phyloP scores from a whole-genome alignment of 2,797 vertebrate genomes.

The Decapterus maruadsi region DNA sequence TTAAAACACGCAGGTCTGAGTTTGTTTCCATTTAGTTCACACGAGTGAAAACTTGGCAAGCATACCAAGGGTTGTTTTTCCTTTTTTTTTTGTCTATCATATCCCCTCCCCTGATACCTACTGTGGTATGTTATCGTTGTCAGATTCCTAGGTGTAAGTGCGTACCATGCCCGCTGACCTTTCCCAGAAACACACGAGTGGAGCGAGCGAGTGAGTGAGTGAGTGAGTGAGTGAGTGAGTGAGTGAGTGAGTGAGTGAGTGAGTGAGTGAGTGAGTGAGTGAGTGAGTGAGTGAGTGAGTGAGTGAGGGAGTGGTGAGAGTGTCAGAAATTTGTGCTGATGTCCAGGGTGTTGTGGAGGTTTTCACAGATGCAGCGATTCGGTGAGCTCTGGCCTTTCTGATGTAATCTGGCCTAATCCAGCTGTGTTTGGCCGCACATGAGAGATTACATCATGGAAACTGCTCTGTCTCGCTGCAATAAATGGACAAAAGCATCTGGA shows the following conservation, averaged over 20 bases:
- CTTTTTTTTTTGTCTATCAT: not conserved
- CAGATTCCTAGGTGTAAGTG: conserved; percentile 7
- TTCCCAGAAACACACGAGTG: conserved; percentile 10
- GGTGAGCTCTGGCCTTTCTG: conserved; percentile 44
- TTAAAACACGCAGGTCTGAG: not conserved
- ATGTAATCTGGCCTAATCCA: conserved; percentile 80
- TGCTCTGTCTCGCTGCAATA: conserved; percentile 14
- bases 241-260: not conserved
- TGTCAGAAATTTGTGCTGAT: conserved; percentile 30
- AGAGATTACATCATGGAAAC: conserved; percentile 69
- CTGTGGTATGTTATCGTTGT: conserved; percentile 13
- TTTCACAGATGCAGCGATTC: conserved; percentile 60
- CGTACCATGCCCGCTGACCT: not conserved
- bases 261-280: conserved; percentile 7
- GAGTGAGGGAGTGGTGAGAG: not conserved
- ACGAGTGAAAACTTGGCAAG: not conserved
- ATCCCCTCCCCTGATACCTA: not conserved
- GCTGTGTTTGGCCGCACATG: conserved; percentile 59
- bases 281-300: not conserved
- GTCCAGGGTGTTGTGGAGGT: conserved; percentile 36
- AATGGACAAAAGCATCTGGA: conserved; percentile 8
- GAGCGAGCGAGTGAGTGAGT: not conserved
- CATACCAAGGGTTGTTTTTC: not conserved
- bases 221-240: too few relatives aligned
- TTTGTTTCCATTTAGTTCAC: not conserved